These are phyloP conservation scores for Pollenia amentaria DNA, from an alignment of 2,888 invertebrate species.

Conservation along the genomic window DNA sequence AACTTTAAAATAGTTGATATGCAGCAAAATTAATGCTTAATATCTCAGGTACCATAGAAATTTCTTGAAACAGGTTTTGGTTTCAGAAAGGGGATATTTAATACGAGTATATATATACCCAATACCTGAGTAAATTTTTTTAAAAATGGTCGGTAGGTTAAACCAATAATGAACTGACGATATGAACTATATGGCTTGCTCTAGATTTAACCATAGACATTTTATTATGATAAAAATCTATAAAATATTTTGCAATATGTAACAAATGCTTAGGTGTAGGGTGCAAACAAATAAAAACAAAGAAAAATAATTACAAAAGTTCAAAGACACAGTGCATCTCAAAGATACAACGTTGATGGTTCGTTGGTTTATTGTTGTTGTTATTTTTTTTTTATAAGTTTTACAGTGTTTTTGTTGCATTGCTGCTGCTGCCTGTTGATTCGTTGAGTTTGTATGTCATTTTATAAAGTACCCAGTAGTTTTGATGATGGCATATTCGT, in stretches of 20 bases:
- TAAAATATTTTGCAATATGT: neutral
- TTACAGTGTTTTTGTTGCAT: constrained; percentile 31
- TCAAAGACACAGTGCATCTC: constrained; percentile 69
- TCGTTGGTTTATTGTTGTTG: constrained; percentile 49
- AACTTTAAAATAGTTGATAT: too few relatives aligned
- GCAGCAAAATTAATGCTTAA: too few relatives aligned
- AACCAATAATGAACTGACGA: too few relatives aligned
- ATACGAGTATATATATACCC: too few relatives aligned
- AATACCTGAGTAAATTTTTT: too few relatives aligned
- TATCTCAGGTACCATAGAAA: too few relatives aligned
- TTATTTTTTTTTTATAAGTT: constrained; percentile 49
- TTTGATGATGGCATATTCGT: neutral
- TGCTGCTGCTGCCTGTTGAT: constrained; percentile 62
- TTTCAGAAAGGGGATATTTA: too few relatives aligned
- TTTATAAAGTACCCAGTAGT: constrained; percentile 51
- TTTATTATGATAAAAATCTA: too few relatives aligned
- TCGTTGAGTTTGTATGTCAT: constrained; percentile 28
- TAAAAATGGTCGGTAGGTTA: too few relatives aligned
- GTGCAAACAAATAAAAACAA: constrained; percentile 16
- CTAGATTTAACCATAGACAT: neutral
- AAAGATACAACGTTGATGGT: constrained; percentile 65
- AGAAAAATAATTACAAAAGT: constrained; percentile 62
- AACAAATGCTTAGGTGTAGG: neutral
- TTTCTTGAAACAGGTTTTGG: too few relatives aligned
- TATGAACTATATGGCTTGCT: too few relatives aligned